phyloP scores from a whole-genome alignment of 2,113 vertebrate species.

The Anhinga anhinga region DNA sequence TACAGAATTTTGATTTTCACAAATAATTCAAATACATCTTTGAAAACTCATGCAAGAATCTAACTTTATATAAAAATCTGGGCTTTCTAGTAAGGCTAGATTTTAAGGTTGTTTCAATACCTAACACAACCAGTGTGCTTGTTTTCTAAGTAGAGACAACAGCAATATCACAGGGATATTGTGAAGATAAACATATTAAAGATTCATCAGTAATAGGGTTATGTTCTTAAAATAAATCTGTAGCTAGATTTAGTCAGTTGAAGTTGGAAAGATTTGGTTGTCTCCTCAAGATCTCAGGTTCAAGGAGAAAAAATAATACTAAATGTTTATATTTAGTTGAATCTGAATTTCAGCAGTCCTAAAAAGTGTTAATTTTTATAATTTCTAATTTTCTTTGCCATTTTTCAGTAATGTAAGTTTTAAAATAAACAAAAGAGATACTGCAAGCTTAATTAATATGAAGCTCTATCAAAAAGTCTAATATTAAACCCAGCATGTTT shows the following conservation, averaged over 20 bases:
- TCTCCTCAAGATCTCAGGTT: neutral
- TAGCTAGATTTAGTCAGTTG: neutral
- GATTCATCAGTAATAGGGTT: neutral
- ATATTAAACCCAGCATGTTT: neutral
- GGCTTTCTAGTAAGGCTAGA: neutral
- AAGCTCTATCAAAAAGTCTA: neutral
- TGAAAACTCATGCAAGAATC: neutral
- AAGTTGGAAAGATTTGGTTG: neutral
- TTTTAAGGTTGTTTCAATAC: neutral
- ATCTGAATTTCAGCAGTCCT: neutral
- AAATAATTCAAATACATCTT: neutral
- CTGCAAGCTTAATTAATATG: neutral
- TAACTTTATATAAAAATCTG: neutral
- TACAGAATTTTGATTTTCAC: neutral
- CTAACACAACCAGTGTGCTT: neutral
- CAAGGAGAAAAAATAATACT: neutral
- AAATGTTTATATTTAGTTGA: neutral
- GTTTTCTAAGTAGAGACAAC: neutral
- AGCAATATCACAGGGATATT: neutral
- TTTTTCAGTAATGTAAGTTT: neutral
- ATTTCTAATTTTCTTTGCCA: neutral
- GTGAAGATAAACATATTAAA: conserved; percentile 28
- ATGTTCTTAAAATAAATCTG: conserved; percentile 26
- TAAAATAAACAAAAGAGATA: neutral
- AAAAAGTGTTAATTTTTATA: neutral